A percentile compares a stretch with the other conserved stretches of the same genome.
Conservation (phyloP, 2,113 vertebrate genomes). For the Electrona antarctica region DNA sequence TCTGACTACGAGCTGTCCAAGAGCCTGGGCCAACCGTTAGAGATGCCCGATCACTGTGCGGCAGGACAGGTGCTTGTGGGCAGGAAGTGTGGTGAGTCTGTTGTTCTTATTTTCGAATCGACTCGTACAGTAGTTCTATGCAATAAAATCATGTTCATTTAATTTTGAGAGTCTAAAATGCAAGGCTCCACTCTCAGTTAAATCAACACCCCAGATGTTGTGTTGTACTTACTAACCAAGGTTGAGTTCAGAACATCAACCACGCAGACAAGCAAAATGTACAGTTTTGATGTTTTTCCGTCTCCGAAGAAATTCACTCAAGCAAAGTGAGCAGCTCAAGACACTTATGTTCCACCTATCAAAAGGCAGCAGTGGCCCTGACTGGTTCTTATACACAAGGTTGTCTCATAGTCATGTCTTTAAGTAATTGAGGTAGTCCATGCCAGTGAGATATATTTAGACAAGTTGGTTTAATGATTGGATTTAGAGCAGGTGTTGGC, state of each 20-base stretch:
- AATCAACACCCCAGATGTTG: no score
- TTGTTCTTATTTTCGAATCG: conserved; percentile 7
- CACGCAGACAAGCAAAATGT: conserved; percentile 8
- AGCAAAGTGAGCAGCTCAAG: not conserved
- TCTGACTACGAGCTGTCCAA: conserved; percentile 84
- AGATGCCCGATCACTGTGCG: conserved; percentile 80
- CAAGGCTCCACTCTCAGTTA: no score
- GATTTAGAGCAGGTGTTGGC: conserved; percentile 72
- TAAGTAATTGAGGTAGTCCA: conserved; percentile 57
- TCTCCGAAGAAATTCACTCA: not conserved
- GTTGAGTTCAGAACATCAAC: not conserved
- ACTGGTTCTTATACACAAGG: conserved; percentile 23
- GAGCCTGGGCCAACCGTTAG: conserved; percentile 71
- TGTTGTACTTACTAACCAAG: not conserved
- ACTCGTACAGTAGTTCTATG: not conserved
- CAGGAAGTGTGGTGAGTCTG: conserved; percentile 90
- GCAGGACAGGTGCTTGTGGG: conserved; percentile 82
- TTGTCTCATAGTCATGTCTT: conserved; percentile 40
- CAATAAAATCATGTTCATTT: no score
- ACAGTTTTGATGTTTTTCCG: conserved; percentile 11
- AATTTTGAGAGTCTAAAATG: no score
- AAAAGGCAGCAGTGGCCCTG: conserved; percentile 21
- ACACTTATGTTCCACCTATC: not conserved
- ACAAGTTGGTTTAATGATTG: conserved; percentile 71
- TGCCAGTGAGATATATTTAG: conserved; percentile 66